Evolutionary conservation across 2,113 vertebrate species (phyloP).

Genomic region (Amphilophus citrinellus): DNA sequence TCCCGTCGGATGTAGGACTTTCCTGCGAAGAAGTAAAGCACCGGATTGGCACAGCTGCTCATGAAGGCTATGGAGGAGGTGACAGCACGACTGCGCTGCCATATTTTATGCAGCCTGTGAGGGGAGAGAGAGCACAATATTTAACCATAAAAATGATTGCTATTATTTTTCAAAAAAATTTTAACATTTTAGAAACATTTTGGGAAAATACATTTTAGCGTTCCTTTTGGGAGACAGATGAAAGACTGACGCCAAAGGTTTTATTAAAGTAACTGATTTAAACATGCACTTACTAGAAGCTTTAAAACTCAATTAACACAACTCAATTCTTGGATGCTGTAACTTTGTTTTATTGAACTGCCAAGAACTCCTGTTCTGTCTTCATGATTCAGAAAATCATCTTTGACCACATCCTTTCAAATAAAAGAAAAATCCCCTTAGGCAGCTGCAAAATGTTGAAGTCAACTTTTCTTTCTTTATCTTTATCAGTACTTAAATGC

Average conservation of each 20-base stretch:
- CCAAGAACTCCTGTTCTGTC: background rate
- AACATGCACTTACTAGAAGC: background rate
- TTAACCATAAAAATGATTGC: background rate
- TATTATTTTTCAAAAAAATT: too few species aligned
- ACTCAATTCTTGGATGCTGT: background rate
- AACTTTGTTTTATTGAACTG: background rate
- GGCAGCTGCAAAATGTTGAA: background rate
- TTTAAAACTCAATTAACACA: background rate
- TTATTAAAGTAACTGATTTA: background rate
- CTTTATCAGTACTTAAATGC: background rate
- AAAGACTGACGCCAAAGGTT: background rate
- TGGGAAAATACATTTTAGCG: too few species aligned
- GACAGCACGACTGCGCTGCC: conserved; percentile 64
- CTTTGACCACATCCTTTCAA: background rate
- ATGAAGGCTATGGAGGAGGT: conserved; percentile 79
- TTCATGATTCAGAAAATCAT: background rate
- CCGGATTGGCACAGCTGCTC: conserved; percentile 82
- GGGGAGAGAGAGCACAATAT: background rate
- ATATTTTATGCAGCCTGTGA: conserved; percentile 62
- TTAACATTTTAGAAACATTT: too few species aligned
- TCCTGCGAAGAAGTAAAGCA: conserved; percentile 82
- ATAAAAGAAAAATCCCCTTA: background rate
- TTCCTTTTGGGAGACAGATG: background rate
- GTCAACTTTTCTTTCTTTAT: background rate
- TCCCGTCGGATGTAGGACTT: conserved; percentile 81